phyloP scores from a whole-genome alignment of 2,113 vertebrate genomes.

The Panurus biarmicus region DNA sequence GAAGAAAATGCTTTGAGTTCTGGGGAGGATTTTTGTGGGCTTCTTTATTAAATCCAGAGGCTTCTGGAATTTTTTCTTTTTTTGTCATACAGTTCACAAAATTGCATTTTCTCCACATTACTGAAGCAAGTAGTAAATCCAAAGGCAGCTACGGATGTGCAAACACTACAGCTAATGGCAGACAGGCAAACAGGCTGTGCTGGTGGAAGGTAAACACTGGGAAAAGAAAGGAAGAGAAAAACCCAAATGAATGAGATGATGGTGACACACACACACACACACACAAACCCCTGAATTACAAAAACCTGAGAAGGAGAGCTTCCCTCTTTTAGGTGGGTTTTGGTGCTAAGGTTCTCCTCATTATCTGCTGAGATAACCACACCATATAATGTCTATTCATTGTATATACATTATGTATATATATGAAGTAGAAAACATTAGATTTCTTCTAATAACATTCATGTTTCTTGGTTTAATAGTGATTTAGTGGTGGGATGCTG shows the following conservation, averaged over 20 bases:
- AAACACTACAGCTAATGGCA: background rate
- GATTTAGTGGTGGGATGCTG: background rate
- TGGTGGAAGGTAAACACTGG: background rate
- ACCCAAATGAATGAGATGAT: background rate
- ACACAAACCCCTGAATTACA: rapidly evolving
- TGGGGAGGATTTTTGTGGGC: background rate
- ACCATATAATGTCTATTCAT: background rate
- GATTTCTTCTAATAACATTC: background rate
- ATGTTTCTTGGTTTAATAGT: background rate
- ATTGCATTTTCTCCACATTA: background rate
- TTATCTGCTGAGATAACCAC: background rate
- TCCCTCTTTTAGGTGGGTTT: background rate
- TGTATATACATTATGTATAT: background rate
- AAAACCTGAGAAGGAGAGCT: background rate
- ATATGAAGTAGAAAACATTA: background rate
- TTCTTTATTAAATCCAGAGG: background rate
- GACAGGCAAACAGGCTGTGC: background rate
- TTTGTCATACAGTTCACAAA: background rate
- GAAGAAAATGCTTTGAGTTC: background rate
- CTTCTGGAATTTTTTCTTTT: background rate
- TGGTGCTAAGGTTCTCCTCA: background rate
- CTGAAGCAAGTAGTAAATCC: background rate
- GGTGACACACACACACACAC: background rate
- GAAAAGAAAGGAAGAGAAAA: background rate
- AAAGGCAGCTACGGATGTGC: background rate